Percentiles rank a stretch among this genome's conserved stretches.
phyloP scores from a whole-genome alignment of 2,888 invertebrate genomes.

The Achlya flavicornis region DNA sequence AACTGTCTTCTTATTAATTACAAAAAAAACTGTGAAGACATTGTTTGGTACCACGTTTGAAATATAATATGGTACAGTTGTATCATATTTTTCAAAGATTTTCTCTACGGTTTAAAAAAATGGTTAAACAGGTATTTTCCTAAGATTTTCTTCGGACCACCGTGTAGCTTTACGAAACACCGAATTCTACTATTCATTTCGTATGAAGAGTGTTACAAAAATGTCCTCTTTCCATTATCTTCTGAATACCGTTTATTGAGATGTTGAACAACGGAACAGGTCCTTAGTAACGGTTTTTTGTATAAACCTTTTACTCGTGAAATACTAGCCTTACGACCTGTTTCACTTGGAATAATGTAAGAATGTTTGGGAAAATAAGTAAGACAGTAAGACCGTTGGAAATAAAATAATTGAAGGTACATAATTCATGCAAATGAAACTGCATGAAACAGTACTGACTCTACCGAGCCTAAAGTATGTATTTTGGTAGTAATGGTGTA shows the following conservation, averaged over 20 bases:
- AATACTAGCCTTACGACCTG: neutral
- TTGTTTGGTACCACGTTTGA: neutral
- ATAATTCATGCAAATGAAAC: neutral
- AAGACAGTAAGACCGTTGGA: neutral
- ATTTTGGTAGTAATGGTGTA: neutral
- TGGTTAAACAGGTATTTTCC: neutral
- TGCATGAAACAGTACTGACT: neutral
- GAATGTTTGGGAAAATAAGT: neutral
- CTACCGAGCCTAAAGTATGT: too few species aligned
- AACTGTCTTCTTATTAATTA: too few species aligned
- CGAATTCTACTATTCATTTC: neutral
- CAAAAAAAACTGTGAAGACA: neutral
- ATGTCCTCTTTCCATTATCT: neutral
- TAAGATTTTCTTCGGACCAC: neutral
- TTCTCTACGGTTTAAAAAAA: too few species aligned
- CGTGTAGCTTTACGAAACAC: neutral
- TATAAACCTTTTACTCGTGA: conserved; percentile 3
- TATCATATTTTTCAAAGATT: too few species aligned
- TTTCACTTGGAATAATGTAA: neutral
- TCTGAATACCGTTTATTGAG: conserved; percentile 6
- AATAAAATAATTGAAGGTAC: neutral
- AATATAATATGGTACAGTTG: too few species aligned
- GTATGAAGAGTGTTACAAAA: neutral
- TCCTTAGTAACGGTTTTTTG: conserved; percentile 1
- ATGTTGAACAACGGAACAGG: conserved; percentile 6